Evolutionary conservation across 1,140 invertebrate genomes (phyloP).

Genomic region (Macrocentrus cingulum): DNA sequence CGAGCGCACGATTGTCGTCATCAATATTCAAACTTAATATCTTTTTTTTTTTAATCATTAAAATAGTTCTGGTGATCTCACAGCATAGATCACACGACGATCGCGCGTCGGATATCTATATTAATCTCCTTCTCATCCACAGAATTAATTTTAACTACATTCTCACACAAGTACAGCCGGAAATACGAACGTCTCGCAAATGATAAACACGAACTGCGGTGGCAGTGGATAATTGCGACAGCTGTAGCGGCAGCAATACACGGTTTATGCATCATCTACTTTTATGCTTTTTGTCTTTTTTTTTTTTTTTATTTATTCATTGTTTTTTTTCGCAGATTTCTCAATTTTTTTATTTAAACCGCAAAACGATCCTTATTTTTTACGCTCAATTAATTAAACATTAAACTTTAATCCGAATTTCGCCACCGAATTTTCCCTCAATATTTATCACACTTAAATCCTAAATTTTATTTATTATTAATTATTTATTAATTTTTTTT

Average conservation of each 20-base stretch:
- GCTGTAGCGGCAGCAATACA: conserved; percentile 39
- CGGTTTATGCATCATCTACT: conserved; percentile 48
- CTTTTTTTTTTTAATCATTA: background rate
- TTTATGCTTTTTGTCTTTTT: conserved; percentile 51
- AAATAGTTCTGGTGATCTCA: background rate
- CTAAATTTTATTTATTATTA: too few relatives aligned
- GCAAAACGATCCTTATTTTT: too few relatives aligned
- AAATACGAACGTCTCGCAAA: conserved; percentile 28
- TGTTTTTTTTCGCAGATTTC: conserved; percentile 11
- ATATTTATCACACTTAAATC: too few relatives aligned
- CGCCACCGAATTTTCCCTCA: too few relatives aligned
- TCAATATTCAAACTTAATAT: background rate
- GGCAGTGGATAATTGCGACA: conserved; percentile 50
- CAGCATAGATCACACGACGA: background rate
- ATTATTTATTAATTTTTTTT: too few relatives aligned
- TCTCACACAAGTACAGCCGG: background rate
- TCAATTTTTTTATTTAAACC: conserved; percentile 27
- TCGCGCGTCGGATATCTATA: background rate
- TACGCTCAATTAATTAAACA: too few relatives aligned
- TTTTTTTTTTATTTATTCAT: conserved; percentile 33
- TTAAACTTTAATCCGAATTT: too few relatives aligned
- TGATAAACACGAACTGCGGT: conserved; percentile 57
- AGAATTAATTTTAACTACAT: background rate
- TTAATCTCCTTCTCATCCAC: background rate
- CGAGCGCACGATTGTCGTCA: background rate